A percentile compares a stretch with the other conserved stretches of the same genome.
Conservation (phyloP, 30 jellyfish, hydroid and myxozoan species). For the Rhopilema esculentum region DNA sequence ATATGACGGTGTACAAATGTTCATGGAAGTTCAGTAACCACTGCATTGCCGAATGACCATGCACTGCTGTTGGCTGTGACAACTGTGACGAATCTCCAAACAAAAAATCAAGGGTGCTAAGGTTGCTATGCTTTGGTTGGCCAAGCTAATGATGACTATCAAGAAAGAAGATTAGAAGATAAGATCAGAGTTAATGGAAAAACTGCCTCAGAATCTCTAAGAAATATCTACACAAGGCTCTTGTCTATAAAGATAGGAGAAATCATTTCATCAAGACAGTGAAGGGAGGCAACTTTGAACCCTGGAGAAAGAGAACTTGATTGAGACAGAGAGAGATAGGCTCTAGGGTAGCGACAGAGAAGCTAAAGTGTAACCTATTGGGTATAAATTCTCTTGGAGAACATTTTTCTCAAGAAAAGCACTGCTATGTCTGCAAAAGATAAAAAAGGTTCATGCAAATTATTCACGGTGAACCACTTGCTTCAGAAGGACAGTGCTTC, state of each 20-base stretch:
- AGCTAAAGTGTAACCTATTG: too few relatives aligned
- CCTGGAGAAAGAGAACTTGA: not conserved
- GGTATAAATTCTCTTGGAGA: too few relatives aligned
- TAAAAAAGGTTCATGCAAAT: not conserved
- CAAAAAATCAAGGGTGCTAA: not conserved
- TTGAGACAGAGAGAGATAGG: too few relatives aligned
- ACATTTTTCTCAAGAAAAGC: too few relatives aligned
- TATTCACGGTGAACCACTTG: slow-evolving; percentile 34
- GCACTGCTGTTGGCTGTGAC: slow-evolving; percentile 22
- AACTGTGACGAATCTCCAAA: not conserved
- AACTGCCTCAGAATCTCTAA: not conserved
- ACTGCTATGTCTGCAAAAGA: slow-evolving; percentile 17
- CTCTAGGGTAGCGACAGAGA: too few relatives aligned
- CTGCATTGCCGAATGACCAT: slow-evolving; percentile 24
- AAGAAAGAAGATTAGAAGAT: not conserved
- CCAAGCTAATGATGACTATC: not conserved
- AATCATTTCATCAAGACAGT: not conserved
- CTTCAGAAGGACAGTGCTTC: slow-evolving; percentile 23
- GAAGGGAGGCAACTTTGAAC: too few relatives aligned
- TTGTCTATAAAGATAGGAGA: not conserved
- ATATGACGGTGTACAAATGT: slow-evolving; percentile 22
- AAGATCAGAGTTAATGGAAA: not conserved
- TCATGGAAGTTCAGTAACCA: slow-evolving; percentile 16
- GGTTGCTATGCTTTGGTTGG: not conserved
- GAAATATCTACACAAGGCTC: not conserved